A percentile compares a stretch with the other conserved stretches of the same genome.
These are phyloP conservation scores for Scaptomyza graminum DNA, from an alignment of 1,140 invertebrate genomes.

Conservation along the genomic window DNA sequence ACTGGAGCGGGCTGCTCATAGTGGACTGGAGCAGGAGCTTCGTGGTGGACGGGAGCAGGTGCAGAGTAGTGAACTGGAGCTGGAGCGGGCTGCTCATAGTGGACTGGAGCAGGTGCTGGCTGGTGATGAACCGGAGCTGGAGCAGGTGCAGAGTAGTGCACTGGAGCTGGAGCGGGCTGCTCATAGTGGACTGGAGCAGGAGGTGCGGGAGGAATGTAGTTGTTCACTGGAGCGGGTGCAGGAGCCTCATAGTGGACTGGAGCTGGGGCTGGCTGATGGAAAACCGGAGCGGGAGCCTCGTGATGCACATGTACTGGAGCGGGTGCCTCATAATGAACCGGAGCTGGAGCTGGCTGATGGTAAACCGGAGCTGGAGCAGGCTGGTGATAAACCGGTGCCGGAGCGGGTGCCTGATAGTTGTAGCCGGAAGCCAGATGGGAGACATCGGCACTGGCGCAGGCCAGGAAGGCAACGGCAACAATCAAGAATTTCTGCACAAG, in stretches of 20 bases:
- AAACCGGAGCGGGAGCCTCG: slow-evolving; percentile 27
- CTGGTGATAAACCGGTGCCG: slow-evolving; percentile 30
- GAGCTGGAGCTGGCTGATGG: slow-evolving; percentile 32
- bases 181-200: slow-evolving; percentile 27
- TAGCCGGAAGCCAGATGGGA: slow-evolving; percentile 68
- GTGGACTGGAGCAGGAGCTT: slow-evolving; percentile 14
- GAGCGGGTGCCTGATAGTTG: slow-evolving; percentile 59
- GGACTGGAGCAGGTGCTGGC: slow-evolving; percentile 26
- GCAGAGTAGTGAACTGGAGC: slow-evolving; percentile 16
- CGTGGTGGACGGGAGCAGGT: slow-evolving; percentile 25
- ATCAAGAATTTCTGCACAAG: slow-evolving; percentile 66
- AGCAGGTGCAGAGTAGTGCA: slow-evolving; percentile 10
- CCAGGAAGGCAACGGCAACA: slow-evolving; percentile 72
- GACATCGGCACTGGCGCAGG: slow-evolving; percentile 71
- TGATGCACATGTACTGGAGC: slow-evolving; percentile 34
- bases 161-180: neutral
- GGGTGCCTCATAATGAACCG: slow-evolving; percentile 19
- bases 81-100: slow-evolving; percentile 15
- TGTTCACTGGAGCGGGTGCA: slow-evolving; percentile 26
- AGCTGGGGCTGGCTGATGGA: slow-evolving; percentile 1
- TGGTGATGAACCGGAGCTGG: slow-evolving; percentile 13
- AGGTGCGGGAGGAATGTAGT: slow-evolving; percentile 33
- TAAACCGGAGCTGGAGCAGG: slow-evolving; percentile 34
- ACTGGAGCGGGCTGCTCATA: slow-evolving; percentile 44
- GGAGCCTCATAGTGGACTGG: neutral